Percentiles rank a stretch among this genome's conserved stretches.
phyloP scores from a whole-genome alignment of 2,113 vertebrate species.

The Alces alces region DNA sequence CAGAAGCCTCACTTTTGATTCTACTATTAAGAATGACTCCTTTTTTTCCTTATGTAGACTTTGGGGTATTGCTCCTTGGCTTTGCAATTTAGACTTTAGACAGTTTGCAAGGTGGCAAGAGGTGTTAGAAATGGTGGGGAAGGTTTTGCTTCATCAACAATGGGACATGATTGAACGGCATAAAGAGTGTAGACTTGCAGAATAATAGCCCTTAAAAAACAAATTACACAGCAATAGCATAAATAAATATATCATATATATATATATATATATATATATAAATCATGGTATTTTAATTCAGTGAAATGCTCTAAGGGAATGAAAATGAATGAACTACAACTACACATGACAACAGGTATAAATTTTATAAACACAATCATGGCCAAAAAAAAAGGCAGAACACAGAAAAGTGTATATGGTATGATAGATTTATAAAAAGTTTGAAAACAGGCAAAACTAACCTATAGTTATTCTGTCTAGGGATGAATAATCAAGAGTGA shows the following conservation, averaged over 20 bases:
- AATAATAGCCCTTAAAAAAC: neutral
- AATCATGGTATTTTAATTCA: neutral
- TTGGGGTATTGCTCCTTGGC: neutral
- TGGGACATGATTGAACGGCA: neutral
- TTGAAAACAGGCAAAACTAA: neutral
- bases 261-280: neutral
- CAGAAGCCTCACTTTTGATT: neutral
- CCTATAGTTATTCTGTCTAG: neutral
- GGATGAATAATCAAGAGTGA: neutral
- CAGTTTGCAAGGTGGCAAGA: neutral
- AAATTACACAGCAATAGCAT: neutral
- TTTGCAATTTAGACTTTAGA: neutral
- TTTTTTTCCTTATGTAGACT: neutral
- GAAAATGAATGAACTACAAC: neutral
- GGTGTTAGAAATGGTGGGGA: neutral
- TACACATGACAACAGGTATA: neutral
- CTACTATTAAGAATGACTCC: neutral
- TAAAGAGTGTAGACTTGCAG: neutral
- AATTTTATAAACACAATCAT: neutral
- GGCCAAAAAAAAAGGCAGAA: neutral
- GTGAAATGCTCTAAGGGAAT: neutral
- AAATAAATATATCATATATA: neutral
- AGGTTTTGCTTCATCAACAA: neutral
- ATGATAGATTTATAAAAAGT: neutral
- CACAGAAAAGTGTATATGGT: neutral